phyloP scores from a whole-genome alignment of 2,797 vertebrate species.

The Sebastes vulpes region DNA sequence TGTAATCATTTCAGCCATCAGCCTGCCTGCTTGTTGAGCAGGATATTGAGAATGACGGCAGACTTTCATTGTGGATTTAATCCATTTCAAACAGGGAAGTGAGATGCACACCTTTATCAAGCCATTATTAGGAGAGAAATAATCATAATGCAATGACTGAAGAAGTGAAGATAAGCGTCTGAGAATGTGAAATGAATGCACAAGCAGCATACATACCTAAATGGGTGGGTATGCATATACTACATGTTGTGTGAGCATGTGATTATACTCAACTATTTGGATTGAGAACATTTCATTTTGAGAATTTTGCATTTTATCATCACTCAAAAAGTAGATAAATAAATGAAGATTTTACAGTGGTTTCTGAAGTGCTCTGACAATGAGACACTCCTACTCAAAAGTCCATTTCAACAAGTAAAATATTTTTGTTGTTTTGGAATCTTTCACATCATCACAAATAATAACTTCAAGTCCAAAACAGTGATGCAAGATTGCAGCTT shows the following conservation, averaged over 20 bases:
- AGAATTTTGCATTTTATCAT: neutral
- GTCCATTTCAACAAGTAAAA: slow-evolving; percentile 2
- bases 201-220: neutral
- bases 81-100: slow-evolving; percentile 29
- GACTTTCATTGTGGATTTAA: slow-evolving; percentile 31
- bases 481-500: slow-evolving; percentile 46
- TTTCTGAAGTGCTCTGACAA: neutral
- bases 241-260: neutral
- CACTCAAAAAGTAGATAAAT: neutral
- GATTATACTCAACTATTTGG: neutral
- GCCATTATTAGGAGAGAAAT: slow-evolving; percentile 15
- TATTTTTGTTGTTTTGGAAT: slow-evolving; percentile 11
- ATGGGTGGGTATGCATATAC: neutral
- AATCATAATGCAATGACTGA: slow-evolving; percentile 27
- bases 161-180: neutral
- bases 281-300: neutral
- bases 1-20: slow-evolving; percentile 43
- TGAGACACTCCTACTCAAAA: neutral
- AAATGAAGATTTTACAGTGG: neutral
- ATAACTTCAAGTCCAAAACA: slow-evolving; percentile 14
- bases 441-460: slow-evolving; percentile 13
- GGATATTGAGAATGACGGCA: slow-evolving; percentile 54
- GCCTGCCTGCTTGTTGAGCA: slow-evolving; percentile 27
- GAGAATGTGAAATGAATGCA: neutral
- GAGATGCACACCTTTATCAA: slow-evolving; percentile 36